Conservation (phyloP, 2,888 invertebrate species). For the Euclidia mi region DNA sequence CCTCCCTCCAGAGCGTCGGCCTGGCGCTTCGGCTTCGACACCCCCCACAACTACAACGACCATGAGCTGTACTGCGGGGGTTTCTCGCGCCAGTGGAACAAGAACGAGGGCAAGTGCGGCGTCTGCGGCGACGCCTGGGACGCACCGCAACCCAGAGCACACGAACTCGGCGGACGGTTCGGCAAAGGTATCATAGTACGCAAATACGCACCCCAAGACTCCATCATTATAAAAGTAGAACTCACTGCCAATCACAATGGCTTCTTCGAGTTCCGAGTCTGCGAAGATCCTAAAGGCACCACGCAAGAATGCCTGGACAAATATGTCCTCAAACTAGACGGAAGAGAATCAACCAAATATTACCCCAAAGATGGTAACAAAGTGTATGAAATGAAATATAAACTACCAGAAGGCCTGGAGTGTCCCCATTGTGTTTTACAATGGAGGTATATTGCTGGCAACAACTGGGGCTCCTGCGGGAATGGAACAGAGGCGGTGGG, state of each 20-base stretch:
- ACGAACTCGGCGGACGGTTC: slow-evolving; percentile 96
- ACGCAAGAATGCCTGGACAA: slow-evolving; percentile 94
- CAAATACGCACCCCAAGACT: slow-evolving; percentile 92
- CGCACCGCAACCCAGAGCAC: slow-evolving; percentile 91
- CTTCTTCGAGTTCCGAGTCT: slow-evolving; percentile 95
- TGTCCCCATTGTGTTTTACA: slow-evolving; percentile 96
- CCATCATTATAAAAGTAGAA: slow-evolving; percentile 94
- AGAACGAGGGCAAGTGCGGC: slow-evolving; percentile 95
- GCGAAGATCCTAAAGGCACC: slow-evolving; percentile 92
- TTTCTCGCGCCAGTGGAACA: slow-evolving; percentile 95
- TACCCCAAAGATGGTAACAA: slow-evolving; percentile 94
- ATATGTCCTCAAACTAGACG: slow-evolving; percentile 90
- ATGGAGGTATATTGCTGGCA: slow-evolving; percentile 96
- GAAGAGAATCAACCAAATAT: slow-evolving; percentile 89
- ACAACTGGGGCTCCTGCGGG: slow-evolving; percentile 94
- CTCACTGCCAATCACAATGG: slow-evolving; percentile 97
- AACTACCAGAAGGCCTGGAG: slow-evolving; percentile 91
- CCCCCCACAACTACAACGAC: slow-evolving; percentile 97
- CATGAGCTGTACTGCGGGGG: slow-evolving; percentile 97
- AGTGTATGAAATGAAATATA: slow-evolving; percentile 94
- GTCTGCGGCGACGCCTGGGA: slow-evolving; percentile 97
- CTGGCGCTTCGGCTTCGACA: slow-evolving; percentile 97
- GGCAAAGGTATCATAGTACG: slow-evolving; percentile 95
- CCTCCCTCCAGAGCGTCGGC: slow-evolving; percentile 96
- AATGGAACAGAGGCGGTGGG: slow-evolving; percentile 95